Conservation (phyloP, 2,797 vertebrate genomes). For the Arctocebus calabarensis region DNA sequence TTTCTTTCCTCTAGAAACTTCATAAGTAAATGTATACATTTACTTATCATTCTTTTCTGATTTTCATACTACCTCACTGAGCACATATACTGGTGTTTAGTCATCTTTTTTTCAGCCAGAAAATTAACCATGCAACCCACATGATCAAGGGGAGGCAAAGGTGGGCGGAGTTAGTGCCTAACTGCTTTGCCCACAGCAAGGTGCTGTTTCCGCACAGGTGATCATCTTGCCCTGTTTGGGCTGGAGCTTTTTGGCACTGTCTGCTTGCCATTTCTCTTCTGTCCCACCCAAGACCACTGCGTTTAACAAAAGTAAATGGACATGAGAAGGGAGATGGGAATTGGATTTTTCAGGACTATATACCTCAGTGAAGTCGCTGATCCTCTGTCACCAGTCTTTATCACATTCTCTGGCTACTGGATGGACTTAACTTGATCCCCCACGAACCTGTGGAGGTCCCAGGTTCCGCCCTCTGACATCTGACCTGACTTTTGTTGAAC, state of each 20-base stretch:
- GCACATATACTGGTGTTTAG: background rate
- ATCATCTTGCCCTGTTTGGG: background rate
- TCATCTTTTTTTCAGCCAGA: background rate
- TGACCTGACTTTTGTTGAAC: background rate
- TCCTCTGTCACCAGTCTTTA: background rate
- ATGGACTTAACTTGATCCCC: background rate
- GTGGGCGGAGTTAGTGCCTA: background rate
- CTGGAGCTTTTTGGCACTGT: background rate
- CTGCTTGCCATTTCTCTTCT: background rate
- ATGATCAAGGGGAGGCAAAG: background rate
- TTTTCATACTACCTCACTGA: background rate
- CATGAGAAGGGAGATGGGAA: background rate
- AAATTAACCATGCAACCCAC: background rate
- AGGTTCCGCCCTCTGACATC: background rate
- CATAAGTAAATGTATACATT: background rate
- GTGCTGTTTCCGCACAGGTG: background rate
- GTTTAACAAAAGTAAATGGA: background rate
- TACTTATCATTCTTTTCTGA: background rate
- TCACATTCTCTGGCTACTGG: background rate
- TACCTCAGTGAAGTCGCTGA: background rate
- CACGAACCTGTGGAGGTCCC: background rate
- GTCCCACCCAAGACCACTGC: background rate
- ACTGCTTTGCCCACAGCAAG: rapidly evolving
- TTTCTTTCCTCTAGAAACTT: background rate
- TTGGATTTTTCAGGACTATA: background rate